Evolutionary conservation across 1,140 invertebrate genomes (phyloP).

Genomic region (Macrobrachium nipponense): DNA sequence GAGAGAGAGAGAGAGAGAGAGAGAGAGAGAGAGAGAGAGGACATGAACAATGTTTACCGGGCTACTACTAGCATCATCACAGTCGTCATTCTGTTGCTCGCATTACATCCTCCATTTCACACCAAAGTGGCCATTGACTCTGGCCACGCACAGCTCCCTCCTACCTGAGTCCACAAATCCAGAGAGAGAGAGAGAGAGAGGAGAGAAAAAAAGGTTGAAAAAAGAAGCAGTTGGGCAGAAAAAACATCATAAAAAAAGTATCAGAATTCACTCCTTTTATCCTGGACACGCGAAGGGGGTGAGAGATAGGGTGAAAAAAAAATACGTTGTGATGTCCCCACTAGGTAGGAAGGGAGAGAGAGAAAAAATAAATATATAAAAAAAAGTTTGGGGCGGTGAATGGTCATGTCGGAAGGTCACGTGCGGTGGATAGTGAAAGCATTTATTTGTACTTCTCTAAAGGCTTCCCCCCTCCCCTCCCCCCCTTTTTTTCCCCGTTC

Average conservation of each 20-base stretch:
- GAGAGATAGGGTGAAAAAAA: conserved; percentile 9
- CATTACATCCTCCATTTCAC: conserved; percentile 43
- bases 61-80: too few species aligned
- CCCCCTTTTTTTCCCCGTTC: not conserved
- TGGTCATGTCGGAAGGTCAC: not conserved
- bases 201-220: not conserved
- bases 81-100: not conserved
- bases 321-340: conserved; percentile 14
- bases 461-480: too few species aligned
- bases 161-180: conserved; percentile 2
- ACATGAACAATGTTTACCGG: too few species aligned
- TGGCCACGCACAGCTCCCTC: conserved; percentile 22
- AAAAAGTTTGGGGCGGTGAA: too few species aligned
- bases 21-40: too few species aligned
- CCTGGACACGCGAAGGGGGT: conserved; percentile 36
- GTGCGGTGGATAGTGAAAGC: not conserved
- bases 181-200: too few species aligned
- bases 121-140: conserved; percentile 53
- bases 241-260: conserved; percentile 41
- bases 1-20: too few species aligned
- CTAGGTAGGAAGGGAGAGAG: too few species aligned
- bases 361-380: not conserved
- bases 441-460: not conserved
- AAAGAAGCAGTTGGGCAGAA: conserved; percentile 1
- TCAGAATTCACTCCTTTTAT: conserved; percentile 52